phyloP scores from a whole-genome alignment of 2,113 vertebrate genomes.

The Indri indri region DNA sequence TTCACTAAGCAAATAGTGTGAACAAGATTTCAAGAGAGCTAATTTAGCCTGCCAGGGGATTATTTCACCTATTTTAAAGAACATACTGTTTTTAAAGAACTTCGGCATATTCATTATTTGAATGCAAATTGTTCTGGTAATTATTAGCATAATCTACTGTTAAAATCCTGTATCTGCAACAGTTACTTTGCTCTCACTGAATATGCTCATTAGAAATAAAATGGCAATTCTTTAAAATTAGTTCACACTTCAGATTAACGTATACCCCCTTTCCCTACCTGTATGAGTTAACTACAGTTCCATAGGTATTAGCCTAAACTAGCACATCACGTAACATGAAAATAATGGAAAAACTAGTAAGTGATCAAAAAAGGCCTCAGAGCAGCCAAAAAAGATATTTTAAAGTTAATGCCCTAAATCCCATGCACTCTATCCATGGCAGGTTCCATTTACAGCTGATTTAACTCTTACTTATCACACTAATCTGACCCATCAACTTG shows the following conservation, averaged over 20 bases:
- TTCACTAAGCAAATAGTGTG: slow-evolving; percentile 51
- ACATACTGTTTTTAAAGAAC: slow-evolving; percentile 53
- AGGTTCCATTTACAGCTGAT: not conserved
- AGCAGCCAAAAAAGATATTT: not conserved
- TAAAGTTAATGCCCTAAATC: slow-evolving; percentile 8
- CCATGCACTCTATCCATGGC: not conserved
- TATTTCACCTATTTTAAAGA: slow-evolving; percentile 67
- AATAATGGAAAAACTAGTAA: not conserved
- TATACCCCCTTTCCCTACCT: not conserved
- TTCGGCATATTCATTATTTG: slow-evolving; percentile 58
- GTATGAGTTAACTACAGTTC: slow-evolving; percentile 23
- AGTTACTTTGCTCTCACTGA: slow-evolving; percentile 49
- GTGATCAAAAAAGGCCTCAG: not conserved
- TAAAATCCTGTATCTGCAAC: slow-evolving; percentile 53
- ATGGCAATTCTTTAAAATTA: slow-evolving; percentile 41
- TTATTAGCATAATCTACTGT: slow-evolving; percentile 63
- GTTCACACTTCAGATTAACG: slow-evolving; percentile 35
- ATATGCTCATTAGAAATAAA: slow-evolving; percentile 64
- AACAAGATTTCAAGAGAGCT: slow-evolving; percentile 48
- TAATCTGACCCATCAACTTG: not conserved
- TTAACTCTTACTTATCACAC: slow-evolving; percentile 40
- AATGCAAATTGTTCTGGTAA: slow-evolving; percentile 68
- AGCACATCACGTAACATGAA: not conserved
- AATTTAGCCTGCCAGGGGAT: slow-evolving; percentile 48
- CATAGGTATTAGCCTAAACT: not conserved